Percentiles rank a stretch among this genome's conserved stretches.
phyloP scores from a whole-genome alignment of 2,113 vertebrate species.

The Candoia aspera region DNA sequence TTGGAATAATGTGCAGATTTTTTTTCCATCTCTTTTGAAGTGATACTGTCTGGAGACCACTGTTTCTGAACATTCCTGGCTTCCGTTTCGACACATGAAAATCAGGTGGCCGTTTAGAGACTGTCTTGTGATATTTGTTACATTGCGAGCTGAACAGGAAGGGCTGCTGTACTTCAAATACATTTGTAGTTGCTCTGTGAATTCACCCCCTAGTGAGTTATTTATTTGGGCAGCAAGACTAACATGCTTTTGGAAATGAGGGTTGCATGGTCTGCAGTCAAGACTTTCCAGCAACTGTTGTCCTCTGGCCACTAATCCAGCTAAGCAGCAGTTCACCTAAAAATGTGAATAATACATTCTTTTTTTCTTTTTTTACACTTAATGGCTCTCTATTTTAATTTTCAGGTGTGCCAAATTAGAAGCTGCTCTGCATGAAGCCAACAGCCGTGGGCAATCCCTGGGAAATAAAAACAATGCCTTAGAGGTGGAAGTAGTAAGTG shows the following conservation, averaged over 20 bases:
- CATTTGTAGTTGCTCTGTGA: neutral
- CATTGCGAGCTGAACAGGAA: neutral
- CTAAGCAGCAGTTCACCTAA: neutral
- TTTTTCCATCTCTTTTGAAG: neutral
- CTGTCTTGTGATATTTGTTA: neutral
- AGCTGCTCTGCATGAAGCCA: conserved; percentile 82
- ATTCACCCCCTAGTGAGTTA: neutral
- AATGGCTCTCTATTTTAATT: neutral
- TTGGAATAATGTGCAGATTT: neutral
- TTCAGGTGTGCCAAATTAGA: conserved; percentile 87
- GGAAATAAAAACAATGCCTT: conserved; percentile 85
- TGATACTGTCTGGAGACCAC: neutral
- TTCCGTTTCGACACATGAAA: neutral
- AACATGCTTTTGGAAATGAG: neutral
- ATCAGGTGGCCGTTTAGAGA: neutral
- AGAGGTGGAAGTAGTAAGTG: conserved; percentile 86
- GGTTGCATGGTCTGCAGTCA: neutral
- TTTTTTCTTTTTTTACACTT: conserved; percentile 17
- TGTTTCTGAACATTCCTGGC: neutral
- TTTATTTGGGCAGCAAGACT: neutral
- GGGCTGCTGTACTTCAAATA: neutral
- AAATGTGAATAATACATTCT: neutral
- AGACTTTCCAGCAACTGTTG: neutral
- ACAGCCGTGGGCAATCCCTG: conserved; percentile 76
- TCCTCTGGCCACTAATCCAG: neutral